Percentiles rank a stretch among this genome's conserved stretches.
Evolutionary conservation across 2,888 invertebrate genomes (phyloP).

Genomic region (Caenorhabditis virilis): DNA sequence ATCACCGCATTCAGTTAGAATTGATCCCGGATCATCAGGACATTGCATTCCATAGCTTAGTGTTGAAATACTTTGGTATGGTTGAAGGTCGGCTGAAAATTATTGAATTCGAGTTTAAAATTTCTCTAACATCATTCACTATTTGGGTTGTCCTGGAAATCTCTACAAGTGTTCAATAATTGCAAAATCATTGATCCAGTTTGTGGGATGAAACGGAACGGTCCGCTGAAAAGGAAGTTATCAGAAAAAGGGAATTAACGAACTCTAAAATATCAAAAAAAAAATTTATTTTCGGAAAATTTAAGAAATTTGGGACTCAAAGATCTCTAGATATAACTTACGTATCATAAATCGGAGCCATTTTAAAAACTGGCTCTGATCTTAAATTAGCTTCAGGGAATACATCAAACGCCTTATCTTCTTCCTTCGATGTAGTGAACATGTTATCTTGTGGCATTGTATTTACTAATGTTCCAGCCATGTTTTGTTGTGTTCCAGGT

Average conservation of each 20-base stretch:
- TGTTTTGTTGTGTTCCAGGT: conserved; percentile 53
- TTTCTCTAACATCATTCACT: conserved; percentile 32
- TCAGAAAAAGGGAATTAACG: too few relatives aligned
- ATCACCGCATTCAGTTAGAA: conserved; percentile 64
- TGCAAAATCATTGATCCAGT: conserved; percentile 63
- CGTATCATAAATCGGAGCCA: conserved; percentile 59
- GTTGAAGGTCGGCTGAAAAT: conserved; percentile 61
- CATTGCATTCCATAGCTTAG: conserved; percentile 53
- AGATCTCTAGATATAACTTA: too few relatives aligned
- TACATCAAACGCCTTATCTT: conserved; percentile 66
- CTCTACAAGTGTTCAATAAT: conserved; percentile 60
- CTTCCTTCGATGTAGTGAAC: conserved; percentile 66
- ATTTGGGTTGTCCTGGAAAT: conserved; percentile 56
- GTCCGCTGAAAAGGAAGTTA: conserved; percentile 48
- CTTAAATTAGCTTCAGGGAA: conserved; percentile 64
- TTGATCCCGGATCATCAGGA: conserved; percentile 64
- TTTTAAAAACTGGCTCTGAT: conserved; percentile 61
- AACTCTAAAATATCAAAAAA: too few relatives aligned
- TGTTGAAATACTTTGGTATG: conserved; percentile 53
- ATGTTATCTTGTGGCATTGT: conserved; percentile 66
- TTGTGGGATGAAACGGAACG: conserved; percentile 59
- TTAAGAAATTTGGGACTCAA: too few relatives aligned
- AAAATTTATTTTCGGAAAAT: too few relatives aligned
- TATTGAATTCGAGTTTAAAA: neutral
- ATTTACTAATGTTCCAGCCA: conserved; percentile 55